Base-by-base conservation (phyloP, 1,140 invertebrate species). In the Zaprionus inermis region DNA sequence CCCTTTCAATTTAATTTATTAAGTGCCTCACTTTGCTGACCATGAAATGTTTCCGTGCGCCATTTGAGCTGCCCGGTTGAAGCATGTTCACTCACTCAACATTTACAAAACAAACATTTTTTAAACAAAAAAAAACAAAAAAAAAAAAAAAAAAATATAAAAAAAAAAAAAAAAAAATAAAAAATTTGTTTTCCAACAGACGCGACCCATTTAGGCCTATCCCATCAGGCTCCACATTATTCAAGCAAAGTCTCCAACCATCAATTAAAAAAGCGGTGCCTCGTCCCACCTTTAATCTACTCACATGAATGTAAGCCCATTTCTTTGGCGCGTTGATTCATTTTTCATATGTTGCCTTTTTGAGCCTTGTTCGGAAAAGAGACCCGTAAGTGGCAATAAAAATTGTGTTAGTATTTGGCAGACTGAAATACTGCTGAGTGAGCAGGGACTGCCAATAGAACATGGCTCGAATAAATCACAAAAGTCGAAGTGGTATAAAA, bases 401-500 rank as follows among this genome's bases (percentile, higher is more conserved):
- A 78, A 81, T 59, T 41, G 49, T 46, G 55, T 55, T 66, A 58
- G 38, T 71, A 52, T 78, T 52, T 67, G 69, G 38, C 14, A 44
- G 3, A 16, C 38, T 44, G 7, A 61, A 71, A 66, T 56, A 34
- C 24, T 38, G 12, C 9, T 36, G 32, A 54, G 64, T 16, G 46
- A 14, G 28, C 14, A 49, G 18, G 16, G 11, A 12, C 28, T n/a
- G 30, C 59, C 56, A 72, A 28, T 57, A 20, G 10, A 36, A n/a
- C 20, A 11, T 49, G 49, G 41, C 36, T 14, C 36, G 69, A 70
- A 82, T 88, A 88, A 86, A 86, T 88, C 69, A 79, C 61, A 73
- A 79, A 77, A 72, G 34, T 55, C 56, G 56, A 61, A 36, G 38
- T 18, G 18, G 55, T 63, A 64, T 56, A 70, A 58, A 56, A 75